Conservation (phyloP, 2,888 invertebrate species). For the Brachypalpus laphriformis region DNA sequence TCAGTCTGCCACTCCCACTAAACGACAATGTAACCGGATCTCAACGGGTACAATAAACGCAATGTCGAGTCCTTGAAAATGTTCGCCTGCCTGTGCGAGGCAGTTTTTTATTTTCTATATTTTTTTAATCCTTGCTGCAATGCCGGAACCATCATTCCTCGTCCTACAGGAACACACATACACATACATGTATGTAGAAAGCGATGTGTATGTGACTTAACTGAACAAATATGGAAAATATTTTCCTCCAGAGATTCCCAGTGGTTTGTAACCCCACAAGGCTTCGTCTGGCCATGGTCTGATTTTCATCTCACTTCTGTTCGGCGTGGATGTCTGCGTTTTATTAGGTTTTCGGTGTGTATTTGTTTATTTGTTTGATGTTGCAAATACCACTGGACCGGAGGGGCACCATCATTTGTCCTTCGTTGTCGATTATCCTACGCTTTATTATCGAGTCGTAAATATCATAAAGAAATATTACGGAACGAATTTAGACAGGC, state of each 20-base stretch:
- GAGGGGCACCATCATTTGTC: conserved; percentile 10
- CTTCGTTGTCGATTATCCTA: conserved; percentile 64
- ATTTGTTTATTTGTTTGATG: conserved; percentile 71
- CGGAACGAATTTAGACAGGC: conserved; percentile 55
- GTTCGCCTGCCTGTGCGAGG: conserved; percentile 15
- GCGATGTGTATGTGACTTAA: no score
- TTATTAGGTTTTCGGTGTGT: conserved; percentile 65
- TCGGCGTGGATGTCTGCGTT: conserved; percentile 29
- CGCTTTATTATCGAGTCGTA: conserved; percentile 70
- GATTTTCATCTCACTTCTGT: not conserved
- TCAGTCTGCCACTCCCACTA: conserved; percentile 33
- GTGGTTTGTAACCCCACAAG: not conserved
- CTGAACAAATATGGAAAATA: conserved; percentile 66
- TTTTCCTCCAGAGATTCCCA: conserved; percentile 28
- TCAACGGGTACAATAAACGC: conserved; percentile 55
- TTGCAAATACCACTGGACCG: conserved; percentile 62
- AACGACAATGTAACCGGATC: conserved; percentile 53
- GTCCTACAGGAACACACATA: conserved; percentile 13
- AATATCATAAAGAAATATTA: conserved; percentile 59
- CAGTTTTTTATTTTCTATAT: not conserved
- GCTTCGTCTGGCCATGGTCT: conserved; percentile 52
- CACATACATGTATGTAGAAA: conserved; percentile 9
- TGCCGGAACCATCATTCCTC: conserved; percentile 56
- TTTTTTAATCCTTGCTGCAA: conserved; percentile 23
- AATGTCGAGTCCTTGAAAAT: conserved; percentile 71